Base-by-base conservation (phyloP, 2,888 invertebrate species). In the Alloplasta piceator region DNA sequence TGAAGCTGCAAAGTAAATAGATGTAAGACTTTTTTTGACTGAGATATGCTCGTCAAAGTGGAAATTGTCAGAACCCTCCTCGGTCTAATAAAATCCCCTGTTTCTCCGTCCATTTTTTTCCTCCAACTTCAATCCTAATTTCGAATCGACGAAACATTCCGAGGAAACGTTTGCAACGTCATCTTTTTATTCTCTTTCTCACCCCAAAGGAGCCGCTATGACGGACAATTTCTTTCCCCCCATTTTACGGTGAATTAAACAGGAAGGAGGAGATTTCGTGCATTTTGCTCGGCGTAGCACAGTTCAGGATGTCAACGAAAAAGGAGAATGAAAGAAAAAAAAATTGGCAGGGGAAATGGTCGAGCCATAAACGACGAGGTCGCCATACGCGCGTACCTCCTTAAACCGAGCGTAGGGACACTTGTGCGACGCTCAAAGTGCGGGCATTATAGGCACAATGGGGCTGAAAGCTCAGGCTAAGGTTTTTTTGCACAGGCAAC, bases 231-330 rank as follows among this genome's bases (percentile, higher is more conserved):
- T 26, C 26, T 16, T 2, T 5, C 5, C 14, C 52, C 46, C 79
- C 78, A 86, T 83, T 86, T 84, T 82, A 86, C 83, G 74, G 86
- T 87, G 83, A 87, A 88, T 87, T 85, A 85, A 87, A 82, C 85
- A 83, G 52, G 82, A 84, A 85, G 26, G 3, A 84, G 75, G 80
- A 74, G 60, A 48, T 26, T 26, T n/a, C 14, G 39, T 60, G 9
- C 50, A 38, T 12, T 2, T 46, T 38, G 12, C 41, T 61, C 41
- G 38, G 41, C 7, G 38, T 10, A 7, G 12, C 41, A 6, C 6
- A 7, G 7, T 7, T 39, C 26, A 39, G n/a, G 26, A 48, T 58
- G 9, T 3, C 5, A 46, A 12, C 1, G 9, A 41, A 26, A 6
- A 43, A 10, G 46, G 41, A 41, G 39, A 58, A 12, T n/a, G n/a